A percentile compares a stretch with the other conserved stretches of the same genome.
Conservation (phyloP, 2,888 invertebrate species). For the Dastarcus helophoroides region DNA sequence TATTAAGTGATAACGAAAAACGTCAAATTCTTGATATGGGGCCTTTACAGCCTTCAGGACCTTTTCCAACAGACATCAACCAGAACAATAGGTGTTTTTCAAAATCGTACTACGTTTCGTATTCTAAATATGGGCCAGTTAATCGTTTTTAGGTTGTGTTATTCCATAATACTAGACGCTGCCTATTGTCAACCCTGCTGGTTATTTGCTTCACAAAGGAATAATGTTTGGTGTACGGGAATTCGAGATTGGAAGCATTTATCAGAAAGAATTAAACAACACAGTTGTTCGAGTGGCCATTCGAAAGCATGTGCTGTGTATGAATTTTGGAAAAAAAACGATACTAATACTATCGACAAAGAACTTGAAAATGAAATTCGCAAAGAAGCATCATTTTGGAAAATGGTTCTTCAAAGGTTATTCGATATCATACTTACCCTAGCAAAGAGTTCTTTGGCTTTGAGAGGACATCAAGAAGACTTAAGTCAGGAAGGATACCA, state of each 20-base stretch:
- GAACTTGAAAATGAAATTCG: constrained; percentile 13
- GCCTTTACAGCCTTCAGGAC: constrained; percentile 5
- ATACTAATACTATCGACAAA: no score
- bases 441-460: constrained; percentile 14
- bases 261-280: constrained; percentile 14
- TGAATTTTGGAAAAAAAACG: constrained; percentile 16
- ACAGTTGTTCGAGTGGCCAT: constrained; percentile 10
- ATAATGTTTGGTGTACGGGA: constrained; percentile 11
- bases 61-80: constrained; percentile 4
- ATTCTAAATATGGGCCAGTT: constrained; percentile 6
- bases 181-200: constrained; percentile 17
- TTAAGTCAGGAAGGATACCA: constrained; percentile 13
- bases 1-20: no score
- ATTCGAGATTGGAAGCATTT: constrained; percentile 16
- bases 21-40: constrained; percentile 2
- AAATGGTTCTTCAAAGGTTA: constrained; percentile 12
- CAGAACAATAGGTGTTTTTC: constrained; percentile 7
- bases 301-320: constrained; percentile 15
- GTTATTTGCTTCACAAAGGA: constrained; percentile 7
- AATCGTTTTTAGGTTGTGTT: constrained; percentile 15
- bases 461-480: constrained; percentile 15
- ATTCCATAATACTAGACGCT: constrained; percentile 15
- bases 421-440: constrained; percentile 13
- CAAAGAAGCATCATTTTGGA: constrained; percentile 13
- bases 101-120: constrained; percentile 4